Evolutionary conservation across 2,888 invertebrate genomes (phyloP).

Genomic region (Heliconius charithonia): DNA sequence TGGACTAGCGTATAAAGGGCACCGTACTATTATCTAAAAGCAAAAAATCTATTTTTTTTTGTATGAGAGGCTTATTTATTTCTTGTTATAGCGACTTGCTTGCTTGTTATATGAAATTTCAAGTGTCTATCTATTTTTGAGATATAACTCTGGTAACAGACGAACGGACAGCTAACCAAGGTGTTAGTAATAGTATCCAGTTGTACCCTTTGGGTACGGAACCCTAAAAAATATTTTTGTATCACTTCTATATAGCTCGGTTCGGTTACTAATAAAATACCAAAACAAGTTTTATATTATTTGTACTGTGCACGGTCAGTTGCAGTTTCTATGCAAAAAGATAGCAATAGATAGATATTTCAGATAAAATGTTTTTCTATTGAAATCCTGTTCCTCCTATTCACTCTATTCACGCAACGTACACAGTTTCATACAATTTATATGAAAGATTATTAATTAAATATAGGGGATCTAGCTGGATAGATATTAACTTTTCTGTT

Average conservation of each 20-base stretch:
- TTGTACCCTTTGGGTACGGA: too few species aligned
- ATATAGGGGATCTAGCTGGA: not conserved
- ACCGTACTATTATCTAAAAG: too few species aligned
- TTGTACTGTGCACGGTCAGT: not conserved
- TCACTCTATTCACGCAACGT: constrained; percentile 1
- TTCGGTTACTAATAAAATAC: not conserved
- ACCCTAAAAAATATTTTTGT: not conserved
- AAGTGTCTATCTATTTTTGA: too few species aligned
- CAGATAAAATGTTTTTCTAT: constrained; percentile 17
- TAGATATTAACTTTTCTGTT: not conserved
- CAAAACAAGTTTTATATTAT: not conserved
- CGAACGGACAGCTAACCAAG: too few species aligned
- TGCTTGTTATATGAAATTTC: too few species aligned
- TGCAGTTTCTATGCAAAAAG: constrained; percentile 6
- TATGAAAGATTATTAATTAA: constrained; percentile 10
- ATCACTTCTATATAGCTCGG: not conserved
- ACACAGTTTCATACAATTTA: constrained; percentile 6
- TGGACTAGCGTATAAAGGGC: too few species aligned
- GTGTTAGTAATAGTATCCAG: too few species aligned
- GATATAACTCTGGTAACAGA: too few species aligned
- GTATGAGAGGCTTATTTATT: too few species aligned
- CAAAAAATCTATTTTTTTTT: too few species aligned
- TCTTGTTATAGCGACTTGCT: too few species aligned
- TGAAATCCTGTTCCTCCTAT: constrained; percentile 2
- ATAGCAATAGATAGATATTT: constrained; percentile 14